Conservation (phyloP, 2,113 vertebrate genomes). For the Dicerorhinus sumatrensis region DNA sequence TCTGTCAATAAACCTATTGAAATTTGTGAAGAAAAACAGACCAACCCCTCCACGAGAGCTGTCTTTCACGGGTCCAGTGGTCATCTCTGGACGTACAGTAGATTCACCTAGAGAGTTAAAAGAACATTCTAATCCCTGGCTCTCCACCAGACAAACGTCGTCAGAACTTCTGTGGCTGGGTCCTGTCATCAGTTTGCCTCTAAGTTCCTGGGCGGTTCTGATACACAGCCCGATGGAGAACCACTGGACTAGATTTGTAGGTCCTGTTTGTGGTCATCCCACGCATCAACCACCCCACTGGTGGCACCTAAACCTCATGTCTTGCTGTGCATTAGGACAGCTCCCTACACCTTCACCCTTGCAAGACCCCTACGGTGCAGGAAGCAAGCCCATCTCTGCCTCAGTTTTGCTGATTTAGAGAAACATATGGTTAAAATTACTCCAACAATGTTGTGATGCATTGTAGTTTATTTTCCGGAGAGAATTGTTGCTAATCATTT, state of each 20-base stretch:
- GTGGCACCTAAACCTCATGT: accelerated
- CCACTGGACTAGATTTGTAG: accelerated
- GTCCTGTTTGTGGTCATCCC: accelerated
- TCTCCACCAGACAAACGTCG: accelerated
- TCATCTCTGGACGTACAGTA: neutral
- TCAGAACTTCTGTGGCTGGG: too few species aligned
- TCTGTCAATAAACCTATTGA: neutral
- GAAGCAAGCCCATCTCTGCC: too few species aligned
- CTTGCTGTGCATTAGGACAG: accelerated
- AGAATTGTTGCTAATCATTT: neutral
- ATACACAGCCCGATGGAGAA: accelerated
- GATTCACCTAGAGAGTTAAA: accelerated
- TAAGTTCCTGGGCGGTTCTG: accelerated
- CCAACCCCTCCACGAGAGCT: accelerated
- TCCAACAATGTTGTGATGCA: accelerated
- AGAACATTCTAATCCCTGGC: accelerated
- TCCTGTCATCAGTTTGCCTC: accelerated
- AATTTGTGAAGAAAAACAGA: neutral
- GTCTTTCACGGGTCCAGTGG: accelerated
- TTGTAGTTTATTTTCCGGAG: accelerated
- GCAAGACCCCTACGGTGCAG: accelerated
- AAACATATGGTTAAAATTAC: accelerated
- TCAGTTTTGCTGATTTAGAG: neutral
- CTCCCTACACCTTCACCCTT: accelerated
- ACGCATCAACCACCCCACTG: accelerated